These are phyloP conservation scores for Glossophaga mutica DNA, from an alignment of 2,797 vertebrate genomes.

Conservation along the genomic window DNA sequence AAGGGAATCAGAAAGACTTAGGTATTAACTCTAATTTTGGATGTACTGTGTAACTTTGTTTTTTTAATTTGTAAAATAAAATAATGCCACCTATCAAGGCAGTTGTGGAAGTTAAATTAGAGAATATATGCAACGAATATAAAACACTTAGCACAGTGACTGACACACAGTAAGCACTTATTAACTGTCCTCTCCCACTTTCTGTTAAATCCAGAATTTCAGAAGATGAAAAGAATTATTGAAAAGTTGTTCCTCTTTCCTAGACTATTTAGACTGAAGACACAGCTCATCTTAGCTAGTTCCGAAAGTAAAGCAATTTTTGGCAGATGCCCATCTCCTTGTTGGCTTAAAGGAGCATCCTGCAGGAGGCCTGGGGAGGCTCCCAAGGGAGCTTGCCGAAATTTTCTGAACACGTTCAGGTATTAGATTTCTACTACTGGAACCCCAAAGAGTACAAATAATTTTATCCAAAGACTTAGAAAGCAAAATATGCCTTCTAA, in stretches of 20 bases:
- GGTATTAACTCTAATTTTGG: background rate
- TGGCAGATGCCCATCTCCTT: conserved; percentile 38
- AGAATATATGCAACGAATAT: background rate
- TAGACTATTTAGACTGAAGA: background rate
- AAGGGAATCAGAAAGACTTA: background rate
- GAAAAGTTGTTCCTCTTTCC: background rate
- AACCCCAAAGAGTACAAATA: conserved; percentile 38
- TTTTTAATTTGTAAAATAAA: background rate
- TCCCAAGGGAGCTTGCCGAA: background rate
- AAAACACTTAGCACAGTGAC: background rate
- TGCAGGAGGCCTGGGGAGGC: background rate
- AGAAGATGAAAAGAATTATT: background rate
- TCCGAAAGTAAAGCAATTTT: conserved; percentile 9
- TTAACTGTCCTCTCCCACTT: background rate
- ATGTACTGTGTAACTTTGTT: background rate
- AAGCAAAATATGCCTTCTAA: conserved; percentile 58
- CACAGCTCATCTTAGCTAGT: background rate
- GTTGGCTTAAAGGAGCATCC: background rate
- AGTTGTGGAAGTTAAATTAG: conserved; percentile 14
- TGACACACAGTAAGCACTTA: background rate
- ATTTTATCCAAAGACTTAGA: conserved; percentile 45
- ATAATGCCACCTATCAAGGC: background rate
- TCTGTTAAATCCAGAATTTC: background rate
- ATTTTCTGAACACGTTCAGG: conserved; percentile 31
- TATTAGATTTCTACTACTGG: conserved; percentile 41